Percentiles rank a stretch among this genome's conserved stretches.
phyloP scores from a whole-genome alignment of 2,113 vertebrate species.

The zebrafish (Danio rerio) region GRCz12tu NC_133178.1:31991001-31991500 shows the following conservation, averaged over 20 bases:
- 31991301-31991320: too few relatives aligned
- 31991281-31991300: too few relatives aligned
- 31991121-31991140: neutral
- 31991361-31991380: neutral
- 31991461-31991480: neutral
- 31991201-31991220: neutral
- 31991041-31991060: neutral
- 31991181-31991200: neutral
- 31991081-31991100: neutral
- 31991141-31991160: neutral
- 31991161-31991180: neutral
- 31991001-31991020: constrained; percentile 7
- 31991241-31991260: too few relatives aligned
- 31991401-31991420: neutral
- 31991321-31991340: too few relatives aligned
- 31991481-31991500: neutral
- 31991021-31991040: neutral
- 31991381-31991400: neutral
- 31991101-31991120: constrained; percentile 13
- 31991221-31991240: too few relatives aligned
- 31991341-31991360: too few relatives aligned
- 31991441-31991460: neutral
- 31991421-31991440: neutral
- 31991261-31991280: neutral
- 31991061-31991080: neutral